A percentile compares a stretch with the other conserved stretches of the same genome.
phyloP scores from a whole-genome alignment of 2,888 invertebrate genomes.

The Agelastica alni region DNA sequence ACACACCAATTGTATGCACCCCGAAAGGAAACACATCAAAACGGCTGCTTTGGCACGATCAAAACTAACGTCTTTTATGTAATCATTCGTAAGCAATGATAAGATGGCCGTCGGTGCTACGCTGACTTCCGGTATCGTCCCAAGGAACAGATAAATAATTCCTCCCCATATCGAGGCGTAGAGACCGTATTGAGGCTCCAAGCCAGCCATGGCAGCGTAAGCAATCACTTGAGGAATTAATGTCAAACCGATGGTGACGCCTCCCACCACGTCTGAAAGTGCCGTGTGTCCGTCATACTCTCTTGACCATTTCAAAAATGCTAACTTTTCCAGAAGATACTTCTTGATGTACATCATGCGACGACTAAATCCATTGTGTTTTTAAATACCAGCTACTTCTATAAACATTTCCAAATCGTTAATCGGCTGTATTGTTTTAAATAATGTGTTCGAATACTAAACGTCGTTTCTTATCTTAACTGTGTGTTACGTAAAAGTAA shows the following conservation, averaged over 20 bases:
- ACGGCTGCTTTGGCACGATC: conserved; percentile 65
- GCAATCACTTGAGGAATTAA: conserved; percentile 80
- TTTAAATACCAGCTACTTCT: too few species aligned
- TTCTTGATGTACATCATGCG: conserved; percentile 1
- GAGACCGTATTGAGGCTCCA: conserved; percentile 81
- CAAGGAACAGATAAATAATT: conserved; percentile 77
- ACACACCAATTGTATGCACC: conserved; percentile 66
- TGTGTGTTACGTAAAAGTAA: too few species aligned
- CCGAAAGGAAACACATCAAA: conserved; percentile 68
- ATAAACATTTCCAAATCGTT: too few species aligned
- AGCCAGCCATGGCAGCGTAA: conserved; percentile 73
- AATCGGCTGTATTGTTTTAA: too few species aligned
- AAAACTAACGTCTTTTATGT: conserved; percentile 56
- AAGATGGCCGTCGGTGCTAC: conserved; percentile 76
- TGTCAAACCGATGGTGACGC: conserved; percentile 76
- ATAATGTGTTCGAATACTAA: too few species aligned
- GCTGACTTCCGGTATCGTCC: conserved; percentile 71
- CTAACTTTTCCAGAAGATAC: conserved; percentile 43
- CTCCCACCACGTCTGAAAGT: conserved; percentile 73
- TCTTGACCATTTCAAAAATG: conserved; percentile 65
- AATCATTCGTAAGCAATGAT: conserved; percentile 73
- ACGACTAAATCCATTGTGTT: too few species aligned
- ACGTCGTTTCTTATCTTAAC: too few species aligned
- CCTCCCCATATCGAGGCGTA: conserved; percentile 81
- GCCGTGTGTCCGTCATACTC: conserved; percentile 62